Percentiles rank a stretch among this genome's conserved stretches.
Conservation (phyloP, 2,113 vertebrate species). For the Epinephelus cyanopodus region DNA sequence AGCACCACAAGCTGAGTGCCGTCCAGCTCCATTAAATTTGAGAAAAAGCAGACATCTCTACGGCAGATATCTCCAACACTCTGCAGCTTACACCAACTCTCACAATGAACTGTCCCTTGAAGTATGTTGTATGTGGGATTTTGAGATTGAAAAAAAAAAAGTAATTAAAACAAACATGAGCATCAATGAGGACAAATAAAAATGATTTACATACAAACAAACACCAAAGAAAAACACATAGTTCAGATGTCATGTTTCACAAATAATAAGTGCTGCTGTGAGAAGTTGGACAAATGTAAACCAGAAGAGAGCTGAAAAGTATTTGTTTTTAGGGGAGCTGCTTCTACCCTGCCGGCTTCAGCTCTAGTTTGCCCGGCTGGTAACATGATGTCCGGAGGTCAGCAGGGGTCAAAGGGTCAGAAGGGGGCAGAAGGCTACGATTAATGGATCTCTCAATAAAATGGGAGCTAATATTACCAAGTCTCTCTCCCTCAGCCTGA, state of each 20-base stretch:
- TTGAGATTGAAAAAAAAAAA: too few species aligned
- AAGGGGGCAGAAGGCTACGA: constrained; percentile 77
- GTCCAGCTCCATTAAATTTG: too few species aligned
- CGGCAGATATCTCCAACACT: too few species aligned
- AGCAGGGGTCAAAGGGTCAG: constrained; percentile 82
- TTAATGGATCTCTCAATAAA: constrained; percentile 88
- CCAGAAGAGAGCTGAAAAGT: neutral
- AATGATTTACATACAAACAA: neutral
- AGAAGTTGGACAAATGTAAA: neutral
- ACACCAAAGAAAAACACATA: neutral
- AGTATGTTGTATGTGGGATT: too few species aligned
- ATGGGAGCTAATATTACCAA: constrained; percentile 85
- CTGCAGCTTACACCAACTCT: too few species aligned
- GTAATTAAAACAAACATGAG: neutral
- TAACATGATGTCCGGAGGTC: constrained; percentile 86
- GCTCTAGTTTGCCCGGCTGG: constrained; percentile 53
- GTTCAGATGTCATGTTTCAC: neutral
- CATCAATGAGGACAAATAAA: neutral
- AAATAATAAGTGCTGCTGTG: neutral
- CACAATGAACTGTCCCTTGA: too few species aligned
- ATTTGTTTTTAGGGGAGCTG: constrained; percentile 16
- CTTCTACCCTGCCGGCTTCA: constrained; percentile 20
- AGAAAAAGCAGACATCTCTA: too few species aligned
- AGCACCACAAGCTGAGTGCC: too few species aligned
- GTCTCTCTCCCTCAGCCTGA: constrained; percentile 64